A percentile compares a stretch with the other conserved stretches of the same genome.
phyloP scores from a whole-genome alignment of 1,140 invertebrate genomes.

The Mycetomoellerius zeteki region DNA sequence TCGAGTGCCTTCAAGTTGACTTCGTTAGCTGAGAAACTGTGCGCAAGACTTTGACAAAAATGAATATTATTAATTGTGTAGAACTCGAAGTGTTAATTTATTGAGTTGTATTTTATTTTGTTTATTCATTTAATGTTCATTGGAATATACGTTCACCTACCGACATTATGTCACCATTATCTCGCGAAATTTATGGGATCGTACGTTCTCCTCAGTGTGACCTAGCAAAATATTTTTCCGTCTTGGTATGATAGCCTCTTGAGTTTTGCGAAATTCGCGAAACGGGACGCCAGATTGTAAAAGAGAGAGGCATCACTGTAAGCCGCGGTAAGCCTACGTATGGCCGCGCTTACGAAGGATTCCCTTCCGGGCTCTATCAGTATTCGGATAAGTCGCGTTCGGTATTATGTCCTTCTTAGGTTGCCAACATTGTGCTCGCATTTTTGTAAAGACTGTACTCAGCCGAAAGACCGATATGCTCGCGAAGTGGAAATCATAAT shows the following conservation, averaged over 20 bases:
- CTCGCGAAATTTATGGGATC: constrained; percentile 5
- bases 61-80: constrained; percentile 3
- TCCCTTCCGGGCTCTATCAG: constrained; percentile 78
- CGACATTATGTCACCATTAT: neutral
- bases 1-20: constrained; percentile 14
- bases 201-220: constrained; percentile 39
- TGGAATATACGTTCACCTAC: neutral
- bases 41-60: neutral
- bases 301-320: constrained; percentile 53
- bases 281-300: constrained; percentile 50
- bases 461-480: constrained; percentile 43
- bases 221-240: constrained; percentile 72
- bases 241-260: constrained; percentile 67
- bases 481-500: neutral
- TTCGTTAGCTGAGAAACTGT: constrained; percentile 15
- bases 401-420: constrained; percentile 80
- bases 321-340: constrained; percentile 81
- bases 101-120: constrained; percentile 29
- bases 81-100: constrained; percentile 6
- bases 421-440: constrained; percentile 78
- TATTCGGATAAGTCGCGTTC: constrained; percentile 82
- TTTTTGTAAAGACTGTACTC: constrained; percentile 76
- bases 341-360: constrained; percentile 79
- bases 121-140: neutral
- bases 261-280: constrained; percentile 68